Percentiles rank a stretch among this genome's conserved stretches.
These are phyloP conservation scores for Clarias gariepinus DNA, from an alignment of 2,113 vertebrate species.

Conservation along the genomic window DNA sequence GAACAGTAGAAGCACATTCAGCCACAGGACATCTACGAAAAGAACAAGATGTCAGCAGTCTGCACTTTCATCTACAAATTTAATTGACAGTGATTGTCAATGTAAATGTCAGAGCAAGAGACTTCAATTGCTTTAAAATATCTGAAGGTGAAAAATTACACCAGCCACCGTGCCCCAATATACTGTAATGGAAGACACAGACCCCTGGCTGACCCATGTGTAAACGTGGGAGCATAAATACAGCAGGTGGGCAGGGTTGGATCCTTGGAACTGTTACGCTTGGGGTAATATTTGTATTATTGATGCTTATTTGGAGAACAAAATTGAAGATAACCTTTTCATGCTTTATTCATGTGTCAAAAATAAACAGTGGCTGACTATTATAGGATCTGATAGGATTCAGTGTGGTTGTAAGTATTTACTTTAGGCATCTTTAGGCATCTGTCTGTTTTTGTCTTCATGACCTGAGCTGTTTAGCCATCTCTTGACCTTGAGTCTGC, in stretches of 20 bases:
- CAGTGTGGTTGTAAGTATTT: not conserved
- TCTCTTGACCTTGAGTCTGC: not conserved
- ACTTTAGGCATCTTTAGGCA: too few species aligned
- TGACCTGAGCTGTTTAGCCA: not conserved
- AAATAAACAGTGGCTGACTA: not conserved
- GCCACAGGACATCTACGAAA: constrained; percentile 37
- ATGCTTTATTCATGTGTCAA: too few species aligned
- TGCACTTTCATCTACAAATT: constrained; percentile 52
- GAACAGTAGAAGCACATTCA: constrained; percentile 42
- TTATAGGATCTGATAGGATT: not conserved
- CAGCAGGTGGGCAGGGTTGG: not conserved
- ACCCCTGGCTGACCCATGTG: not conserved
- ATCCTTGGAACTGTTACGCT: not conserved
- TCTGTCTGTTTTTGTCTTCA: not conserved
- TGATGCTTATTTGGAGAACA: too few species aligned
- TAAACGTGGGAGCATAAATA: not conserved
- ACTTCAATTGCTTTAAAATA: not conserved
- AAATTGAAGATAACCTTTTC: not conserved
- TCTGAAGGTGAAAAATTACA: not conserved
- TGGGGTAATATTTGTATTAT: not conserved
- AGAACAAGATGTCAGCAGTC: constrained; percentile 59
- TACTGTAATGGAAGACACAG: not conserved
- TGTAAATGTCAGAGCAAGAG: not conserved
- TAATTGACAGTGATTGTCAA: constrained; percentile 6
- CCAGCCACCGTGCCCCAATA: not conserved